A percentile compares a stretch with the other conserved stretches of the same genome.
phyloP scores from a whole-genome alignment of 2,113 vertebrate genomes.

The Lasiurus cinereus region DNA sequence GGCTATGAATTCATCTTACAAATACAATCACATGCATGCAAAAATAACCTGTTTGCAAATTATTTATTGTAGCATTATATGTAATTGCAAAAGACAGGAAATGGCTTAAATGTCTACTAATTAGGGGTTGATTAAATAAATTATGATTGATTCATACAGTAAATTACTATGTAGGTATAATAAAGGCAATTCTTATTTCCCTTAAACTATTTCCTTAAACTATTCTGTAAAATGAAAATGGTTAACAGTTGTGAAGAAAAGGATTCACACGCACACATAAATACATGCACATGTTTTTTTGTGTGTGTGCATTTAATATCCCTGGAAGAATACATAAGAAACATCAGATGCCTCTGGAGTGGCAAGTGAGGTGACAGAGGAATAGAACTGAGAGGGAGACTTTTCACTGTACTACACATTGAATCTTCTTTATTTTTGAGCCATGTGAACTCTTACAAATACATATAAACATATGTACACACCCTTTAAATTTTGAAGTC shows the following conservation, averaged over 20 bases:
- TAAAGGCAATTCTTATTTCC: not conserved
- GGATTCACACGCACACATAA: not conserved
- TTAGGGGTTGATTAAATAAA: not conserved
- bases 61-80: constrained; percentile 12
- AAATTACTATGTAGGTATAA: not conserved
- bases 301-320: not conserved
- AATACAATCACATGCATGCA: not conserved
- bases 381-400: not conserved
- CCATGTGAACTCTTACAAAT: not conserved
- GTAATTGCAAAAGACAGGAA: constrained; percentile 24
- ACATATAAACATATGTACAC: not conserved
- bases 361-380: not conserved
- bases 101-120: not conserved
- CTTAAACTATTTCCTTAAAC: constrained; percentile 47
- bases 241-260: constrained; percentile 35
- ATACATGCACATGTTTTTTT: not conserved
- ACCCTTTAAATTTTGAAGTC: not conserved
- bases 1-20: constrained; percentile 34
- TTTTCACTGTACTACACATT: not conserved
- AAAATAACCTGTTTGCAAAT: not conserved
- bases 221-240: constrained; percentile 18
- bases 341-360: not conserved
- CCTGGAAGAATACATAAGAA: not conserved
- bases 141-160: not conserved
- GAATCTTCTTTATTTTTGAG: constrained; percentile 15